Conservation (phyloP, 2,113 vertebrate species). For the Orcinus orca region DNA sequence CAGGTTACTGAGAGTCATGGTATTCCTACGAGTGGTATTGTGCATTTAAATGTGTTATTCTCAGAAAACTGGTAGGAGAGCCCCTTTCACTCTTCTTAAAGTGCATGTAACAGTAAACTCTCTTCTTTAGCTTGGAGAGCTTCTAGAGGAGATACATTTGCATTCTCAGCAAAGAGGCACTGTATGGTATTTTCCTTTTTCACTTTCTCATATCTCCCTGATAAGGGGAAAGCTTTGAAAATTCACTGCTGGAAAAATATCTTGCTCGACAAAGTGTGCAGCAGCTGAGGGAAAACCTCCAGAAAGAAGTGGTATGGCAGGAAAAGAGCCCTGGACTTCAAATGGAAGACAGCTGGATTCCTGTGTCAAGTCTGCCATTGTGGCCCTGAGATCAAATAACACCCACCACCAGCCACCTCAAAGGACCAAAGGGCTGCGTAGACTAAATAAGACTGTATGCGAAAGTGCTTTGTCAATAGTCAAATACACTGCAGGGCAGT, state of each 20-base stretch:
- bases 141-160: constrained; percentile 8
- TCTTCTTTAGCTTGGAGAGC: constrained; percentile 11
- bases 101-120: not conserved
- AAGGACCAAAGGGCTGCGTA: not conserved
- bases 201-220: not conserved
- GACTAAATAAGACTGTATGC: not conserved
- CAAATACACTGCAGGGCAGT: not conserved
- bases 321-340: not conserved
- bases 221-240: constrained; percentile 38
- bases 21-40: not conserved
- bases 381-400: constrained; percentile 5
- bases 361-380: not conserved
- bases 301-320: not conserved
- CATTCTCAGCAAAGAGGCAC: constrained; percentile 28
- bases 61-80: not conserved
- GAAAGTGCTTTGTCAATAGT: not conserved
- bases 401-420: not conserved
- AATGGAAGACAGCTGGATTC: not conserved
- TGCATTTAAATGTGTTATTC: not conserved
- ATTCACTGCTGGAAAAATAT: not conserved
- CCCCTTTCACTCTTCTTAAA: constrained; percentile 13
- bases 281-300: not conserved
- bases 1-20: not conserved
- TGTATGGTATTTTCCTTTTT: not conserved
- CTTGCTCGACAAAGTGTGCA: not conserved